A percentile compares a stretch with the other conserved stretches of the same genome.
Conservation (phyloP, 2,797 vertebrate genomes). For the Peromyscus attwateri region DNA sequence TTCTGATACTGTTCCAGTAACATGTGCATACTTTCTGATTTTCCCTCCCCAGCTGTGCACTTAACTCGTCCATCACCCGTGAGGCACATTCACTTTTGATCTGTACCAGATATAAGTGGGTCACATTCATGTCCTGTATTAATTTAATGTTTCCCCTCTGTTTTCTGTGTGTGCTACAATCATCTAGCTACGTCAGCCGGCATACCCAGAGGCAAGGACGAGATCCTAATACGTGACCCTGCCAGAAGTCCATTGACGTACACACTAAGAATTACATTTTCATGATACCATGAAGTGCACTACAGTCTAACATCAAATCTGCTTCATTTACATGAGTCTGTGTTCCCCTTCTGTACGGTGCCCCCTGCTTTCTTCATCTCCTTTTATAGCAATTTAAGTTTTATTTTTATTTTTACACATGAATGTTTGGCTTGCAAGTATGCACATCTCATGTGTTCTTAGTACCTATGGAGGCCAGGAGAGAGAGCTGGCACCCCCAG, state of each 20-base stretch:
- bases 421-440: background rate
- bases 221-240: background rate
- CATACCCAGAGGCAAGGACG: background rate
- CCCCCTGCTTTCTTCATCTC: background rate
- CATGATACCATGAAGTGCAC: background rate
- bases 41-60: background rate
- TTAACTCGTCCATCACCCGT: background rate
- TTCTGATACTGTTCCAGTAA: background rate
- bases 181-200: background rate
- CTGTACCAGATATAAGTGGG: background rate
- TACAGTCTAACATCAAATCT: background rate
- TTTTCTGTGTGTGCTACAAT: constrained; percentile 30
- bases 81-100: constrained; percentile 38
- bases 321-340: background rate
- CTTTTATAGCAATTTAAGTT: background rate
- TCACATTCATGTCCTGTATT: background rate
- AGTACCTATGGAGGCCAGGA: background rate
- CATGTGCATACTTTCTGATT: background rate
- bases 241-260: background rate
- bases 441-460: background rate
- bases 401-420: background rate
- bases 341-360: background rate
- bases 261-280: constrained; percentile 3
- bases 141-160: constrained; percentile 39
- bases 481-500: background rate